A percentile compares a stretch with the other conserved stretches of the same genome.
Conservation (phyloP, 2,888 invertebrate genomes). For the Thumatha senex region DNA sequence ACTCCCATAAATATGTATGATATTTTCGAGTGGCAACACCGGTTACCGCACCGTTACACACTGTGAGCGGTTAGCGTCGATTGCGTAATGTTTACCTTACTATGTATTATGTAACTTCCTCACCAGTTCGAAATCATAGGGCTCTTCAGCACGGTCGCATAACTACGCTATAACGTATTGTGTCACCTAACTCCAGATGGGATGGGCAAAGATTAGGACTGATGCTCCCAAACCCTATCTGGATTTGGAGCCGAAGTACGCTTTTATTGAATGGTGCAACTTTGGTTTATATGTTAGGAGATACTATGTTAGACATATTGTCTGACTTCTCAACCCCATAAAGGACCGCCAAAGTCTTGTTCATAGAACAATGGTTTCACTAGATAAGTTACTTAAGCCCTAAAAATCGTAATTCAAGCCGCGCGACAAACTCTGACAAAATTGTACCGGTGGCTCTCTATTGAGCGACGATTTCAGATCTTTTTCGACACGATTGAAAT, state of each 20-base stretch:
- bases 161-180: neutral
- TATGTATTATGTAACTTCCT: slow-evolving; percentile 38
- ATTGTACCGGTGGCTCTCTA: too few relatives aligned
- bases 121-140: slow-evolving; percentile 13
- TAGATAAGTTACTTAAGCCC: too few relatives aligned
- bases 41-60: slow-evolving; percentile 34
- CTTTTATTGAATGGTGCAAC: too few relatives aligned
- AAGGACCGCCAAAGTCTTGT: too few relatives aligned
- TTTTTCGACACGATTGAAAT: too few relatives aligned
- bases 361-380: too few relatives aligned
- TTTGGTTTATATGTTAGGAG: too few relatives aligned
- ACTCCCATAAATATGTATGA: neutral
- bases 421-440: too few relatives aligned
- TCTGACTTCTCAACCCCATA: too few relatives aligned
- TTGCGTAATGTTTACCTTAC: slow-evolving; percentile 35
- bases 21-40: neutral
- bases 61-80: slow-evolving; percentile 22
- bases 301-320: too few relatives aligned
- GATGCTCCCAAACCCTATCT: neutral
- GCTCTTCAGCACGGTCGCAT: slow-evolving; percentile 3
- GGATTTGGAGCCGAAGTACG: neutral
- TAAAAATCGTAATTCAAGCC: too few relatives aligned
- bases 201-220: neutral
- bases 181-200: neutral
- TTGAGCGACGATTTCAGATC: too few relatives aligned